Evolutionary conservation across 1,140 invertebrate genomes (phyloP).

Genomic region (Kradibia gibbosae): DNA sequence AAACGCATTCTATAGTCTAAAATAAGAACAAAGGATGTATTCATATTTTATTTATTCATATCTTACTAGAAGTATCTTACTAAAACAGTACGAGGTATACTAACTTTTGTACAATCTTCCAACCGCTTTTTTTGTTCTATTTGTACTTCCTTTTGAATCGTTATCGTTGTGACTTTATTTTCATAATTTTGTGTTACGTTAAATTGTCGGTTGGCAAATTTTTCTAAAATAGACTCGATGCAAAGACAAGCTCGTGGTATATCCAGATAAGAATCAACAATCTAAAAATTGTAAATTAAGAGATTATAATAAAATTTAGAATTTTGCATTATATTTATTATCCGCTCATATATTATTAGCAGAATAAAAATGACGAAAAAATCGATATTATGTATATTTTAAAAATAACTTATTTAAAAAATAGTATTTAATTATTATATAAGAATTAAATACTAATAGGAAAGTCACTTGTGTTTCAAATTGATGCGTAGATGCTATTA

Average conservation of each 20-base stretch:
- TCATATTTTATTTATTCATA: conserved; percentile 31
- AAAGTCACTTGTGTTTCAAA: too few species aligned
- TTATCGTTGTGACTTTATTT: conserved; percentile 78
- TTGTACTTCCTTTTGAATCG: conserved; percentile 78
- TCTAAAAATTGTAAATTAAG: conserved; percentile 67
- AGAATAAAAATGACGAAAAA: too few species aligned
- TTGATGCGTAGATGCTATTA: too few species aligned
- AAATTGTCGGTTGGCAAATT: conserved; percentile 79
- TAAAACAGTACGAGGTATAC: conserved; percentile 41
- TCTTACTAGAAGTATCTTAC: background rate
- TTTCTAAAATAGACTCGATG: conserved; percentile 81
- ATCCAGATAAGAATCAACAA: conserved; percentile 83
- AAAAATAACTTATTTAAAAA: background rate
- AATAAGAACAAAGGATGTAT: conserved; percentile 54
- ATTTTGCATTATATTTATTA: background rate
- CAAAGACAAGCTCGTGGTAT: conserved; percentile 78
- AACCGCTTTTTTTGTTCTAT: conserved; percentile 81
- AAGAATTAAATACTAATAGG: too few species aligned
- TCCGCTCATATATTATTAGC: too few species aligned
- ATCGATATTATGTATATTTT: too few species aligned
- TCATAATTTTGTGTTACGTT: conserved; percentile 80
- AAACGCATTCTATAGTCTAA: conserved; percentile 83
- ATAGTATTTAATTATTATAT: background rate
- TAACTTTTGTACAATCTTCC: conserved; percentile 81
- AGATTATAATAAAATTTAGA: background rate